Percentiles rank a stretch among this genome's conserved stretches.
Evolutionary conservation across 2,888 invertebrate genomes (phyloP).

Genomic region (Lasioglossum calceatum): DNA sequence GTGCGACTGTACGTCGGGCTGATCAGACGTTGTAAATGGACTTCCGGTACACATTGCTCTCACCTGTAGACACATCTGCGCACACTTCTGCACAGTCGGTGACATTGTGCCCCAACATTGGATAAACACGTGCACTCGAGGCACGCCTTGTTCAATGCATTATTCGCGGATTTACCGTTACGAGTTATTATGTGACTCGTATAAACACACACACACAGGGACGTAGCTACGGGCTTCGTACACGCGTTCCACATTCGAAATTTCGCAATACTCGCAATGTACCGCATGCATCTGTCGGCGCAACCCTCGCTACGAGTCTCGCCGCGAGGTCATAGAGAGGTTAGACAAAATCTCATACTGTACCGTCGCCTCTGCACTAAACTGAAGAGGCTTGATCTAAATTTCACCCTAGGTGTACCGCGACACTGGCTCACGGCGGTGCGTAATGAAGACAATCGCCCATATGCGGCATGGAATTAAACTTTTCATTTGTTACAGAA

Average conservation of each 20-base stretch:
- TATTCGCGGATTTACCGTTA: slow-evolving; percentile 67
- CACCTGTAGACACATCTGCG: slow-evolving; percentile 31
- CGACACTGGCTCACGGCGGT: not conserved
- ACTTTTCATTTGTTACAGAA: not conserved
- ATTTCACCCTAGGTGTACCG: not conserved
- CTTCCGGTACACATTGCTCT: slow-evolving; percentile 41
- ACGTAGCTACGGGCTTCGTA: not conserved
- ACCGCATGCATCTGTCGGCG: slow-evolving; percentile 1
- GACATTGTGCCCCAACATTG: slow-evolving; percentile 57
- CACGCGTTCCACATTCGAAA: slow-evolving; percentile 5
- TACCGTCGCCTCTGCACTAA: not conserved
- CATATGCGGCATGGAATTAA: not conserved
- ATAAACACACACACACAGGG: slow-evolving; percentile 41
- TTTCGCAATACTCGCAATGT: not conserved
- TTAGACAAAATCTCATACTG: slow-evolving; percentile 4
- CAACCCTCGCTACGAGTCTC: not conserved
- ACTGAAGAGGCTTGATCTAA: not conserved
- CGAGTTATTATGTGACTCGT: slow-evolving; percentile 69
- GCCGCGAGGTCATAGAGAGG: not conserved
- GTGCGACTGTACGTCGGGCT: not conserved
- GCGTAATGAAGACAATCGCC: not conserved
- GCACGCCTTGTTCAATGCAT: slow-evolving; percentile 59
- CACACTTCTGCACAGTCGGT: slow-evolving; percentile 39
- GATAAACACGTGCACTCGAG: slow-evolving; percentile 53
- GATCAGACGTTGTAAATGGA: slow-evolving; percentile 9